These are phyloP conservation scores for Bufotes viridis DNA, from an alignment of 2,797 vertebrate genomes.

Conservation along the genomic window DNA sequence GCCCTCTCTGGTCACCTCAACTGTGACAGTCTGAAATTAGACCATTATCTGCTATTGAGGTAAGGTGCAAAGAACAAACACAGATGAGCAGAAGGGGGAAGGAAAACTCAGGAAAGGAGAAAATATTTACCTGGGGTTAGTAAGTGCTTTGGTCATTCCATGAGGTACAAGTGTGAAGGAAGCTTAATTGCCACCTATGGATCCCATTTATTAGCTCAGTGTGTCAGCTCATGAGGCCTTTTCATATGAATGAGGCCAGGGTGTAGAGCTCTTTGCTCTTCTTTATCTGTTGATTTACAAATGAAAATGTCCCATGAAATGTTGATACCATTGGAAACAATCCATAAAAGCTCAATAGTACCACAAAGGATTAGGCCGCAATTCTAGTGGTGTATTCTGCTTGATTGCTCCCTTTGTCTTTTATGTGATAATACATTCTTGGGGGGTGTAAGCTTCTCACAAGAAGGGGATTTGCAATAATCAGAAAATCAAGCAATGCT, in stretches of 20 bases:
- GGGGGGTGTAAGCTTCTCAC: not conserved
- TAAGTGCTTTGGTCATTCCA: slow-evolving; percentile 30
- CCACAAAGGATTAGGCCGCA: slow-evolving; percentile 20
- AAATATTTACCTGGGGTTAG: slow-evolving; percentile 56
- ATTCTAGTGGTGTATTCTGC: slow-evolving; percentile 14
- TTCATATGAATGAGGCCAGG: slow-evolving; percentile 42
- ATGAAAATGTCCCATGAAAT: slow-evolving; percentile 40
- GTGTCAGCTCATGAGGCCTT: slow-evolving; percentile 60
- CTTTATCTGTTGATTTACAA: slow-evolving; percentile 54
- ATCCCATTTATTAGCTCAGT: slow-evolving; percentile 63
- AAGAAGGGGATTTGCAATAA: not conserved
- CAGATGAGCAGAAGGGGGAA: slow-evolving; percentile 19
- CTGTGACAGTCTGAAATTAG: slow-evolving; percentile 63
- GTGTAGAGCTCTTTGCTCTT: slow-evolving; percentile 21
- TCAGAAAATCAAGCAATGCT: slow-evolving; percentile 12
- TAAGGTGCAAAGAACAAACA: slow-evolving; percentile 60
- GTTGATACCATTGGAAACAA: slow-evolving; percentile 25
- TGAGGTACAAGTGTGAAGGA: slow-evolving; percentile 58
- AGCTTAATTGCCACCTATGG: slow-evolving; percentile 49
- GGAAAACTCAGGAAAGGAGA: slow-evolving; percentile 51
- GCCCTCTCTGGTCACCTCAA: slow-evolving; percentile 45
- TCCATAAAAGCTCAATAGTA: slow-evolving; percentile 6
- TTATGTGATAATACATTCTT: slow-evolving; percentile 23
- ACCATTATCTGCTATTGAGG: slow-evolving; percentile 64
- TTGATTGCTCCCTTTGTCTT: slow-evolving; percentile 20